Base-by-base conservation (phyloP, 2,113 vertebrate species). In the Sinocyclocheilus maitianheensis region DNA sequence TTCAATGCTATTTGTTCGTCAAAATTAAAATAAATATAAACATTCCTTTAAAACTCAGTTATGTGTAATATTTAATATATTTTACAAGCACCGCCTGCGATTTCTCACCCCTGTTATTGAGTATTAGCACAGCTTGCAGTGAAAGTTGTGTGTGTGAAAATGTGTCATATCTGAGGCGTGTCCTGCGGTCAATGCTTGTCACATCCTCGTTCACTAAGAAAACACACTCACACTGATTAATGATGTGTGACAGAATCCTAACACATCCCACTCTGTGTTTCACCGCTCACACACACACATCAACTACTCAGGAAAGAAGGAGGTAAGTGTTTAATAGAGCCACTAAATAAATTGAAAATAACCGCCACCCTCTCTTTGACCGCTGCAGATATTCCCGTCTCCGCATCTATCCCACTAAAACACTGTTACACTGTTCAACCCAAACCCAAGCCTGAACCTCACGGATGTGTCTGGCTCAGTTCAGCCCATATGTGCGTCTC, bases 181-280 rank as follows among this genome's bases (percentile, higher is more conserved):
- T 87, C 72, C 74, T 67, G 26, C 58, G 40, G 30, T 62, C 84
- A 71, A 62, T 58, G 46, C 84, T 71, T 83, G 79, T 87, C 86
- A 87, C 72, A 65, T 87, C 62, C 62, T 78, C 4, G 22, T 82
- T 83, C 60, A 77, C 53, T 63, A n/a, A 46, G 84, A 77, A 71
- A 78, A 83, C 62, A 62, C 24, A 37, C 53, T 86, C 40, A 20
- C 75, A 46, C 43, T 71, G 46, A 62, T 80, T 86, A 79, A 86
- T 86, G 75, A 76, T 46, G 37, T 80, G 81, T 80, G 55, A 72
- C 76, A 79, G 43, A 60, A 20, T 26, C 81, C 86, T 74, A 86
- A 79, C 84, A 88, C 81, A 83, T 83, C 84, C 43, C 69, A 83
- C 85, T 22, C 12, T 16, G 37, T n/a, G 37, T 80, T 65, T 43